Evolutionary conservation across 1,140 invertebrate species (phyloP).

Genomic region (Cardiocondyla obscurior): DNA sequence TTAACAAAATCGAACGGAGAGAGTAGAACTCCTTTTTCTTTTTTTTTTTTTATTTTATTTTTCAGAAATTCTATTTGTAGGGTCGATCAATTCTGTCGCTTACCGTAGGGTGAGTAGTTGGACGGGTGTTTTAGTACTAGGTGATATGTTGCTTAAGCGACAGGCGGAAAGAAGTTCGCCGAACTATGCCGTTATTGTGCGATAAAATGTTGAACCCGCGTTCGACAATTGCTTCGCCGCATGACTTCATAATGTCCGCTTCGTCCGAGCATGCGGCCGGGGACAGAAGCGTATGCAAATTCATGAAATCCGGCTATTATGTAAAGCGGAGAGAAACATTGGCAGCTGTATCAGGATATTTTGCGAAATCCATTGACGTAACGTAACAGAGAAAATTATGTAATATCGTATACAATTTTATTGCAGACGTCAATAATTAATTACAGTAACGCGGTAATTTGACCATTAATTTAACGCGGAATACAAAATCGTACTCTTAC

Average conservation of each 20-base stretch:
- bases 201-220: conserved; percentile 32
- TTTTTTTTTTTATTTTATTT: conserved; percentile 2
- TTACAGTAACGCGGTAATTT: background rate
- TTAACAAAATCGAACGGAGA: background rate
- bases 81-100: background rate
- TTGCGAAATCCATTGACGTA: conserved; percentile 6
- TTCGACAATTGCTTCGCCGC: conserved; percentile 9
- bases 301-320: conserved; percentile 45
- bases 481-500: background rate
- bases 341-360: conserved; percentile 21
- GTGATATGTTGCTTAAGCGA: background rate
- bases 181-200: conserved; percentile 23
- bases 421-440: background rate
- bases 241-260: conserved; percentile 6
- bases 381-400: background rate
- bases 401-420: background rate
- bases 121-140: background rate
- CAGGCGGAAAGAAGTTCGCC: conserved; percentile 28
- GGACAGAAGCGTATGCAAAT: conserved; percentile 30
- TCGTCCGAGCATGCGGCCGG: background rate
- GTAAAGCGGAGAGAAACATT: conserved; percentile 21
- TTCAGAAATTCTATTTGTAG: background rate
- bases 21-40: background rate
- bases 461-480: background rate
- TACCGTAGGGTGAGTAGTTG: background rate